These are phyloP conservation scores for Pongo abelii DNA, from an alignment of 2,113 vertebrate genomes.

Conservation along the genomic window DNA sequence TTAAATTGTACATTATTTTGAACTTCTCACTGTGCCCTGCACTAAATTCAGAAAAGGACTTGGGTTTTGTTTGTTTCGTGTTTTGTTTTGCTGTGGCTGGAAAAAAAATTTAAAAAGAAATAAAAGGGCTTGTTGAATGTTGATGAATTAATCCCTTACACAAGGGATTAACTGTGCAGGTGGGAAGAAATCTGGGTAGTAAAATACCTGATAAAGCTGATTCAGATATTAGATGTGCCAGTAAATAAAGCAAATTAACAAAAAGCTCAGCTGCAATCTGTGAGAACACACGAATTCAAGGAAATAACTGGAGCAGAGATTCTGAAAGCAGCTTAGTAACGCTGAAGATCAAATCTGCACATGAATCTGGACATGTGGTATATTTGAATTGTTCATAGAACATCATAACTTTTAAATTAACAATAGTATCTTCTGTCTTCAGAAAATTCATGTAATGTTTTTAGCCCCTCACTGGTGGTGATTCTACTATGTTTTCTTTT, in stretches of 20 bases:
- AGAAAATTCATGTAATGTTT: not conserved
- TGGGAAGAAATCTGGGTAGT: not conserved
- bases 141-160: not conserved
- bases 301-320: not conserved
- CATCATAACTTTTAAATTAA: slow-evolving; percentile 1
- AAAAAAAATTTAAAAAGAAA: no score
- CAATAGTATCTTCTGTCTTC: slow-evolving; percentile 16
- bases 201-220: not conserved
- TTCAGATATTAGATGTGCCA: not conserved
- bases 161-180: not conserved
- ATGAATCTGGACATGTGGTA: not conserved
- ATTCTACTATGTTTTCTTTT: not conserved
- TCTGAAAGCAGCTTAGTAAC: not conserved
- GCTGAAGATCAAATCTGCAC: not conserved
- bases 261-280: not conserved
- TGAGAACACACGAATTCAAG: not conserved
- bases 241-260: not conserved
- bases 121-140: not conserved
- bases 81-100: no score
- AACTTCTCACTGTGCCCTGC: not conserved
- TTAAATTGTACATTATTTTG: not conserved
- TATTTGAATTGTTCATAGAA: not conserved
- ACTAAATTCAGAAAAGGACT: not conserved
- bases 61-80: no score
- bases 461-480: not conserved